Evolutionary conservation across 2,113 vertebrate species (phyloP).

Genomic region (Myrmophylax atrothorax): DNA sequence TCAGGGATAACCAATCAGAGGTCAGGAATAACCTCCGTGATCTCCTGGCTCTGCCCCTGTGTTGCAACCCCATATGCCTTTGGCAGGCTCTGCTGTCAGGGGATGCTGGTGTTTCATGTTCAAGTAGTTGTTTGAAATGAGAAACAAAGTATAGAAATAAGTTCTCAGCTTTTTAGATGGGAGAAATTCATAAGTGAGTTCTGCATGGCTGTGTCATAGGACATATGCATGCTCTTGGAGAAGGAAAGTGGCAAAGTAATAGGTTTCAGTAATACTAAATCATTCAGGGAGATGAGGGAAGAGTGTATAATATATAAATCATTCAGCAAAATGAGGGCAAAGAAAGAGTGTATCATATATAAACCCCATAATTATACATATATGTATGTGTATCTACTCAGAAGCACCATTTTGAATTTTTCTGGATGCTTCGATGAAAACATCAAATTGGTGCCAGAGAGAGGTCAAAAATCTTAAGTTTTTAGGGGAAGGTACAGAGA

Average conservation of each 20-base stretch:
- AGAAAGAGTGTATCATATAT: not conserved
- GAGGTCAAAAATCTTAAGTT: not conserved
- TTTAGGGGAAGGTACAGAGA: not conserved
- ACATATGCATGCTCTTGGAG: rapidly evolving
- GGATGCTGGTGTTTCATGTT: not conserved
- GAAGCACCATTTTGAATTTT: not conserved
- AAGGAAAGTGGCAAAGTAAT: not conserved
- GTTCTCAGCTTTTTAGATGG: not conserved
- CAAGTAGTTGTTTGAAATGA: not conserved
- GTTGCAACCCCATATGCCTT: not conserved
- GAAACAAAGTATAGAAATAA: not conserved
- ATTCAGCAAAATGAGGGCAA: not conserved
- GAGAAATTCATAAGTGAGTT: not conserved
- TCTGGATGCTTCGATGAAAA: not conserved
- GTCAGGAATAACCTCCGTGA: not conserved
- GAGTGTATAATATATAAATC: not conserved
- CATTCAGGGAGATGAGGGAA: not conserved
- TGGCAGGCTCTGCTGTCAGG: not conserved
- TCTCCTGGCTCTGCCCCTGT: not conserved
- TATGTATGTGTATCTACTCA: not conserved
- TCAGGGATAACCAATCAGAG: not conserved
- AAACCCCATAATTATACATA: not conserved
- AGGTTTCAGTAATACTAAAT: not conserved
- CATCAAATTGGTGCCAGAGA: not conserved
- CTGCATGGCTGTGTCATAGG: not conserved